Conservation (phyloP, 2,113 vertebrate species). For the Ochotona curzoniae region DNA sequence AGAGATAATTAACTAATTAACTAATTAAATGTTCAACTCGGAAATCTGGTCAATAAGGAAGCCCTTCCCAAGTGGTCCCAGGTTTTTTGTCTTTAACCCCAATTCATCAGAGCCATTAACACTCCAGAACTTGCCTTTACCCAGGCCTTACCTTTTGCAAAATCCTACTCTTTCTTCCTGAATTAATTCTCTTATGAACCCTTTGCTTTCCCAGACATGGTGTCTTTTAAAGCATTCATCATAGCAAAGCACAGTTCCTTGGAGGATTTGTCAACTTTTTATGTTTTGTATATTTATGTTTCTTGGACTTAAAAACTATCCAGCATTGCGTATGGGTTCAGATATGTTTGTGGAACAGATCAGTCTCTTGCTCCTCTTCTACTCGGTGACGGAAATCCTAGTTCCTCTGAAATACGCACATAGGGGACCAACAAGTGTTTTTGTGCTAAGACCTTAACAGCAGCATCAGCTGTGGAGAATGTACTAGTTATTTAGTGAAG, state of each 20-base stretch:
- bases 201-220: neutral
- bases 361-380: neutral
- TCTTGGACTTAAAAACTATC: neutral
- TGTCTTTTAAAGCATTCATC: neutral
- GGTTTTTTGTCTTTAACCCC: neutral
- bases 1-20: no score
- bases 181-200: neutral
- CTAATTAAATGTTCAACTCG: neutral
- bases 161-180: neutral
- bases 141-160: neutral
- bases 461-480: neutral
- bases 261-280: neutral
- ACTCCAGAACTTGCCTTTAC: neutral
- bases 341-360: neutral
- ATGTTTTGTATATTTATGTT: neutral
- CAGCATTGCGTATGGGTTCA: neutral
- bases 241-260: neutral
- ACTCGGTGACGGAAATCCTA: neutral
- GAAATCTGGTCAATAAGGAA: neutral
- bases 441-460: neutral
- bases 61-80: neutral
- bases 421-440: neutral
- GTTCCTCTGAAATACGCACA: slow-evolving; percentile 11
- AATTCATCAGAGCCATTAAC: neutral
- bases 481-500: neutral